Evolutionary conservation across 1,140 invertebrate species (phyloP).

Genomic region (Matsumurasca onukii): DNA sequence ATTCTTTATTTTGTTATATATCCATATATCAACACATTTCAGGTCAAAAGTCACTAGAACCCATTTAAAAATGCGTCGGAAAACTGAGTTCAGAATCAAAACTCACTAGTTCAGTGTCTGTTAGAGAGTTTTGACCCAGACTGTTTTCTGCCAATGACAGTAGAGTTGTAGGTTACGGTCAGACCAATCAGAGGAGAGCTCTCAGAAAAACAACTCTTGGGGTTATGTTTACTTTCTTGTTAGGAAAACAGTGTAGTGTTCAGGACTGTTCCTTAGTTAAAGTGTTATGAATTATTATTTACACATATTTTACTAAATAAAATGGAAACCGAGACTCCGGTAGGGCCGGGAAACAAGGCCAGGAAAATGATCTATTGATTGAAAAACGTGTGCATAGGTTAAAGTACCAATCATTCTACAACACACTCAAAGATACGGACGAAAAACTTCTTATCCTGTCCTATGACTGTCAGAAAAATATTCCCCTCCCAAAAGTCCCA

Average conservation of each 20-base stretch:
- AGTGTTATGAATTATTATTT: conserved; percentile 11
- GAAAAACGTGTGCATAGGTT: conserved; percentile 41
- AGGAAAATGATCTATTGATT: conserved; percentile 33
- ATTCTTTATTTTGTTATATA: background rate
- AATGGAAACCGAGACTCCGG: background rate
- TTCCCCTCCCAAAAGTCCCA: conserved; percentile 43
- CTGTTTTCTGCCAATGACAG: conserved; percentile 21
- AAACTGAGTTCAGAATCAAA: conserved; percentile 13
- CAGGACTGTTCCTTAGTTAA: background rate
- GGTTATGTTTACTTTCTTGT: background rate
- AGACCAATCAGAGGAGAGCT: conserved; percentile 7
- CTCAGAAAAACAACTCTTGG: background rate
- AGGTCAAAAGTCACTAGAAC: conserved; percentile 19
- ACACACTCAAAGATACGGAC: conserved; percentile 41
- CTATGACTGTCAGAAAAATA: conserved; percentile 49
- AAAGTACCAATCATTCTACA: conserved; percentile 44
- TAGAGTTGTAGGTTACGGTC: background rate
- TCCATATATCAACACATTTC: conserved; percentile 6
- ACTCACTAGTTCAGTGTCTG: conserved; percentile 8
- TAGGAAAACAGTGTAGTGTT: background rate
- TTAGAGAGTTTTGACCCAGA: conserved; percentile 7
- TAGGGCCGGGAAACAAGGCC: background rate
- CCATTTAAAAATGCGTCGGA: background rate
- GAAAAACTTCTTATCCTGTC: conserved; percentile 40
- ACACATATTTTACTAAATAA: background rate